A percentile compares a stretch with the other conserved stretches of the same genome.
Conservation (phyloP, 1,140 invertebrate species). For the Cepaea nemoralis region DNA sequence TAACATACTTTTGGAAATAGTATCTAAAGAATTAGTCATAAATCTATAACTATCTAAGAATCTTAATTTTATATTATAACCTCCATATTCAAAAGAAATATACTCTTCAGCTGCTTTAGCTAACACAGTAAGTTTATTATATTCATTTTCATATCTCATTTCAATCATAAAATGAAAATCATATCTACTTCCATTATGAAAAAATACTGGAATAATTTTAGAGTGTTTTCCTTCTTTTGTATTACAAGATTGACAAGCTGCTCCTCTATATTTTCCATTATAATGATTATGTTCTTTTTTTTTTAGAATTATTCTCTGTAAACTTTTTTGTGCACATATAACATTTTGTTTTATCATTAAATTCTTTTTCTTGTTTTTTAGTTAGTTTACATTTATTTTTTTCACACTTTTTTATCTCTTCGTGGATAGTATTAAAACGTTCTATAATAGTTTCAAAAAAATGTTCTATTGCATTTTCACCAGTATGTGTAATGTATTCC, state of each 20-base stretch:
- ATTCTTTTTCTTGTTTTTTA: not conserved
- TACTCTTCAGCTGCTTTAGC: not conserved
- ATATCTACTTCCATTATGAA: not conserved
- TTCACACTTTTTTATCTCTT: not conserved
- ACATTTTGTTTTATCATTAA: not conserved
- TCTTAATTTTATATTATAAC: not conserved
- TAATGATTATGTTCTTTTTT: not conserved
- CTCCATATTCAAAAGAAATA: not conserved
- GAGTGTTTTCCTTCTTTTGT: not conserved
- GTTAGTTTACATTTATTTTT: not conserved
- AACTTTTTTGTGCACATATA: not conserved
- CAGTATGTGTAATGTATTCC: not conserved
- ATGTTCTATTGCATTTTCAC: not conserved
- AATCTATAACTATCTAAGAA: slow-evolving; percentile 9
- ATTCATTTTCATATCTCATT: slow-evolving; percentile 1
- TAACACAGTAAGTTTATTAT: not conserved
- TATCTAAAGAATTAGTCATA: not conserved
- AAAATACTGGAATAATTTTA: not conserved
- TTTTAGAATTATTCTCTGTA: not conserved
- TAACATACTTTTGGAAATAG: not conserved
- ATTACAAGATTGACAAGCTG: not conserved
- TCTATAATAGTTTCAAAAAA: not conserved
- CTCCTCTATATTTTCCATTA: slow-evolving; percentile 2
- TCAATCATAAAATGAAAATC: slow-evolving; percentile 3
- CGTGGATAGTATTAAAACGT: not conserved